Evolutionary conservation across 2,113 vertebrate genomes (phyloP).

Genomic region (Bettongia penicillata): DNA sequence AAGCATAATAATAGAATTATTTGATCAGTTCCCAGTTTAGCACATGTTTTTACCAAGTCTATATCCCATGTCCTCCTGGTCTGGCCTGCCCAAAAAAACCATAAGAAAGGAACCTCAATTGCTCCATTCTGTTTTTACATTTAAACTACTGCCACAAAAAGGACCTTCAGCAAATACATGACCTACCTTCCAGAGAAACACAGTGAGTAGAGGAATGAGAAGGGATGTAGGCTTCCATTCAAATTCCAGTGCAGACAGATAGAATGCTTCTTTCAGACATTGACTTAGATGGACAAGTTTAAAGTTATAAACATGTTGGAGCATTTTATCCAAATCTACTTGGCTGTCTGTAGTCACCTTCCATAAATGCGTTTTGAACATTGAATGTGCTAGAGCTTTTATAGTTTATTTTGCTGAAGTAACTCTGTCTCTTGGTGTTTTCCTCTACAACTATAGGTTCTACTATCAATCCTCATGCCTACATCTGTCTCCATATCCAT

Average conservation of each 20-base stretch:
- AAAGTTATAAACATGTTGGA: background rate
- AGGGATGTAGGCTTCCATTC: background rate
- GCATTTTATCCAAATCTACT: background rate
- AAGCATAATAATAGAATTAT: constrained; percentile 5
- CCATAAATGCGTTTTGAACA: background rate
- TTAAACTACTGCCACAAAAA: constrained; percentile 32
- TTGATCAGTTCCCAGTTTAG: constrained; percentile 30
- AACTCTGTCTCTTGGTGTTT: background rate
- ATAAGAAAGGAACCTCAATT: background rate
- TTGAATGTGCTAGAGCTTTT: background rate
- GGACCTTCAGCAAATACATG: background rate
- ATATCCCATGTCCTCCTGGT: background rate
- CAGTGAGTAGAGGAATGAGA: background rate
- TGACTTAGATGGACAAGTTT: background rate
- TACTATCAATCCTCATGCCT: background rate
- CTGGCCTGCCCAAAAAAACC: background rate
- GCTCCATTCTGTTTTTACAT: constrained; percentile 21
- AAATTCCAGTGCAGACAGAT: background rate
- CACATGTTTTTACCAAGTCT: background rate
- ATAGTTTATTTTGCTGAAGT: background rate
- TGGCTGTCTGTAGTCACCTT: background rate
- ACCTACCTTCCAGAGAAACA: background rate
- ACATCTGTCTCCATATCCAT: background rate
- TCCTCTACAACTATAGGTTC: background rate
- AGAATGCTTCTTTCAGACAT: background rate